Conservation (phyloP, 2,888 invertebrate species). For the Acleris holmiana region DNA sequence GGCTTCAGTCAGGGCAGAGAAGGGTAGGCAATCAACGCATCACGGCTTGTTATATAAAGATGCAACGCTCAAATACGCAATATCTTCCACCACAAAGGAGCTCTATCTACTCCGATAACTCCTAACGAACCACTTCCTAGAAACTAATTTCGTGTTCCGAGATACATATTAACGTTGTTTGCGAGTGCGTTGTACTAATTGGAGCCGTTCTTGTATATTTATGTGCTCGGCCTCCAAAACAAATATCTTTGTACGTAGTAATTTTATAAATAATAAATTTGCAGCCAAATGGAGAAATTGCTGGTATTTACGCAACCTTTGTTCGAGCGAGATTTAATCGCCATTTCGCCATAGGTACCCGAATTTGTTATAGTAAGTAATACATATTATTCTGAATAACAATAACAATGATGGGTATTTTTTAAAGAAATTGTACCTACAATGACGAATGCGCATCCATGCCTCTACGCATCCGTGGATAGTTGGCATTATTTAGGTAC, state of each 20-base stretch:
- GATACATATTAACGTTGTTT: constrained; percentile 1
- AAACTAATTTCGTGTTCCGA: background rate
- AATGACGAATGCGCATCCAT: too few species aligned
- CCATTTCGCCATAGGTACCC: background rate
- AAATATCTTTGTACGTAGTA: constrained; percentile 21
- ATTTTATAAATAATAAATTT: constrained; percentile 19
- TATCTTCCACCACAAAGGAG: constrained; percentile 13
- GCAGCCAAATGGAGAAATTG: constrained; percentile 7
- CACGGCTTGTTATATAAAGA: constrained; percentile 17
- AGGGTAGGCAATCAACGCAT: constrained; percentile 10
- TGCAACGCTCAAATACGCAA: constrained; percentile 18
- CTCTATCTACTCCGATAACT: constrained; percentile 9
- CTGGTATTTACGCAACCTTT: constrained; percentile 7
- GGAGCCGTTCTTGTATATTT: constrained; percentile 3
- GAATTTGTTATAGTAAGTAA: too few species aligned
- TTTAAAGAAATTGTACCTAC: too few species aligned
- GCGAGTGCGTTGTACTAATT: constrained; percentile 3
- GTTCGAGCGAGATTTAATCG: background rate
- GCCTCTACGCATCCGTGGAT: too few species aligned
- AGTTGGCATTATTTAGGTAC: too few species aligned
- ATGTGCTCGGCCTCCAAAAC: constrained; percentile 18
- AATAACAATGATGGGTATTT: too few species aligned
- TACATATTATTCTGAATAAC: too few species aligned
- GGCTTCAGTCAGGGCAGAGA: constrained; percentile 27
- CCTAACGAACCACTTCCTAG: constrained; percentile 14